phyloP scores from a whole-genome alignment of 2,113 vertebrate genomes.

The Urocitellus parryii region DNA sequence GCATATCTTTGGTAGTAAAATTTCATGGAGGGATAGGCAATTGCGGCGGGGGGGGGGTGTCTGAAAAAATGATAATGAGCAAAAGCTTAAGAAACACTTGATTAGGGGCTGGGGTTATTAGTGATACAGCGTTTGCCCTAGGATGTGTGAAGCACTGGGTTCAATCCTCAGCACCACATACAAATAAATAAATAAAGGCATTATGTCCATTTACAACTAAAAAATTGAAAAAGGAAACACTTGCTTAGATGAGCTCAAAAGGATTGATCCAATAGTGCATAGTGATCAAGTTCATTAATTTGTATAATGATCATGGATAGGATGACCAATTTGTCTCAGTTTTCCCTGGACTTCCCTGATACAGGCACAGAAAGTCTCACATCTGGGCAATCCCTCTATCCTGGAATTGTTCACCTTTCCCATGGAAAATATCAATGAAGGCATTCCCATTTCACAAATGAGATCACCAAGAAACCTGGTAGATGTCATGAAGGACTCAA shows the following conservation, averaged over 20 bases:
- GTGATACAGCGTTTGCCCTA: too few species aligned
- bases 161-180: too few species aligned
- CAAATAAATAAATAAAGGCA: too few species aligned
- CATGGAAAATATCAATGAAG: neutral
- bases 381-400: neutral
- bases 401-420: neutral
- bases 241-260: neutral
- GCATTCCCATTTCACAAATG: neutral
- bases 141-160: too few species aligned
- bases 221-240: neutral
- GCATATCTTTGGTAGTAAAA: constrained; percentile 28
- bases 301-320: neutral
- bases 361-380: neutral
- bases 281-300: neutral
- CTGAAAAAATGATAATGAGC: constrained; percentile 43
- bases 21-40: neutral
- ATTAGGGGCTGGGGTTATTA: neutral
- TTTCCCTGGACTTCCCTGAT: neutral
- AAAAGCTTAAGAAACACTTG: constrained; percentile 36
- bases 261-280: neutral
- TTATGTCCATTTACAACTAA: too few species aligned
- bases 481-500: neutral
- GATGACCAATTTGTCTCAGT: neutral
- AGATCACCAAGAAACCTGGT: neutral
- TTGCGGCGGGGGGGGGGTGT: neutral